Percentiles rank a stretch among this genome's conserved stretches.
Conservation (phyloP, 2,113 vertebrate genomes). For the Malurus alboscapulatus region DNA sequence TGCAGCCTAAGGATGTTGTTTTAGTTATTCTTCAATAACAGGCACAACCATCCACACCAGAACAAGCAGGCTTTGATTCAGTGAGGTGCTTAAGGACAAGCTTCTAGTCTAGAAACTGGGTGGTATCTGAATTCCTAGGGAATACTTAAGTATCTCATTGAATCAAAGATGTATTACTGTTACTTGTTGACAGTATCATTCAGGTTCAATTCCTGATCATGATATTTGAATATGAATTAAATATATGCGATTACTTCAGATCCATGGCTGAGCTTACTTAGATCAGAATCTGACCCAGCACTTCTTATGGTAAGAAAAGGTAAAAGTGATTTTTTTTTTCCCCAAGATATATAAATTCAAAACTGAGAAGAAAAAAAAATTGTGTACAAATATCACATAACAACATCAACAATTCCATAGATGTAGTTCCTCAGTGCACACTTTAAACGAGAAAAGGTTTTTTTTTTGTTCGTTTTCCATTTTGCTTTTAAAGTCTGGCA, state of each 20-base stretch:
- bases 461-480: conserved; percentile 38
- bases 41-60: conserved; percentile 22
- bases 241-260: conserved; percentile 7
- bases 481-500: conserved; percentile 83
- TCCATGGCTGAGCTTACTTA: neutral
- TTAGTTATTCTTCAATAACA: conserved; percentile 40
- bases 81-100: neutral
- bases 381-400: conserved; percentile 97
- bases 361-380: conserved; percentile 74
- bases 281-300: conserved; percentile 31
- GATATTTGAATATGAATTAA: neutral
- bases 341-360: conserved; percentile 76
- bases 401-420: conserved; percentile 85
- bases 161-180: neutral
- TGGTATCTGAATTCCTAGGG: neutral
- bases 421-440: conserved; percentile 83
- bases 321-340: conserved; percentile 61
- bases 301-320: conserved; percentile 67
- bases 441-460: conserved; percentile 80
- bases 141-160: conserved; percentile 18
- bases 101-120: neutral
- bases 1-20: neutral
- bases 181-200: neutral
- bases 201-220: neutral
- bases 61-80: conserved; percentile 24